Conservation (phyloP, 2,797 vertebrate species). For the Anguilla megastoma region DNA sequence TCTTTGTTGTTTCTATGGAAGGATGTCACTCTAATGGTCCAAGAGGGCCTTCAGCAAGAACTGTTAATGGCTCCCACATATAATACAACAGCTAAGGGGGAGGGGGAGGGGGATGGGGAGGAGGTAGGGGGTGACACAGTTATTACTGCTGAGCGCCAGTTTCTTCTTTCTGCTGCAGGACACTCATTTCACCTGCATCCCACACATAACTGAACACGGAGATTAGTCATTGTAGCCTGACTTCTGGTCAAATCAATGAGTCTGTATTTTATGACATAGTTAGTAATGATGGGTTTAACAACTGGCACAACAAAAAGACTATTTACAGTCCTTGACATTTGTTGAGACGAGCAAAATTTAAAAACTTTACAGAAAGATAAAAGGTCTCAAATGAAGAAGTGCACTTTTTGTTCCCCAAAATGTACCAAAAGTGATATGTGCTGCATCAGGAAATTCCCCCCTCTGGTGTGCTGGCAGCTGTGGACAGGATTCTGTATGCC, state of each 20-base stretch:
- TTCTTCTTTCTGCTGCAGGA: slow-evolving; percentile 4
- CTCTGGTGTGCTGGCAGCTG: not conserved
- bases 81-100: not conserved
- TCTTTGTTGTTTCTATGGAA: slow-evolving; percentile 12
- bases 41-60: not conserved
- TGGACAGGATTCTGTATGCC: not conserved
- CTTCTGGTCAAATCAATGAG: not conserved
- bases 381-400: slow-evolving; percentile 14
- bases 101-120: not conserved
- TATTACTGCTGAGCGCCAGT: not conserved
- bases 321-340: slow-evolving; percentile 5
- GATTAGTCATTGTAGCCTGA: not conserved
- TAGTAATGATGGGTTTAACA: not conserved
- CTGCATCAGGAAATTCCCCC: not conserved
- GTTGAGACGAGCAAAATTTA: slow-evolving; percentile 2
- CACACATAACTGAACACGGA: not conserved
- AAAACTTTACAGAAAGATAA: slow-evolving; percentile 4
- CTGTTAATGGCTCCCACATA: not conserved
- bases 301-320: not conserved
- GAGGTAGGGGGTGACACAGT: not conserved
- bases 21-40: not conserved
- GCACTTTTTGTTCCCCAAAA: not conserved
- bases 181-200: not conserved
- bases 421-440: not conserved
- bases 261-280: not conserved